phyloP scores from a whole-genome alignment of 2,113 vertebrate genomes.

The Lamprologus callipterus region DNA sequence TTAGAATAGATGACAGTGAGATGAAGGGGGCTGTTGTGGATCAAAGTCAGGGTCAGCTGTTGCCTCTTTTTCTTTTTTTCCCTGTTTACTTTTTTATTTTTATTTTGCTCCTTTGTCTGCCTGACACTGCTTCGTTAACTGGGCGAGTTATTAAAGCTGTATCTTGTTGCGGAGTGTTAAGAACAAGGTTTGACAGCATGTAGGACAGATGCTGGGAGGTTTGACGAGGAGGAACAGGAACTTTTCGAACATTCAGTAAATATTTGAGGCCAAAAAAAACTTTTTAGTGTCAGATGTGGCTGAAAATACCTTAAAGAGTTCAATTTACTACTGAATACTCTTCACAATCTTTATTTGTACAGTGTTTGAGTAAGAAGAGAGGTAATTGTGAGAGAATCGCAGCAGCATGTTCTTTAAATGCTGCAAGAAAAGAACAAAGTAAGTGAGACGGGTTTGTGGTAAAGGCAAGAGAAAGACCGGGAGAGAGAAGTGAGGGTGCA shows the following conservation, averaged over 20 bases:
- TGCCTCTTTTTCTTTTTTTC: constrained; percentile 1
- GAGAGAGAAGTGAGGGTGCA: neutral
- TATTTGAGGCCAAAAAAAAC: neutral
- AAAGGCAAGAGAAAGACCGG: neutral
- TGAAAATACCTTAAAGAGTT: neutral
- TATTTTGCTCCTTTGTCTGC: neutral
- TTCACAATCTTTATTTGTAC: neutral
- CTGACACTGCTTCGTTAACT: neutral
- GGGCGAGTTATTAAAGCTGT: neutral
- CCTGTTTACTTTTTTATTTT: neutral
- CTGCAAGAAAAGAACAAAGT: neutral
- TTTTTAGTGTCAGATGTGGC: neutral
- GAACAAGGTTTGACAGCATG: constrained; percentile 11
- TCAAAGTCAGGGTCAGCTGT: constrained; percentile 44
- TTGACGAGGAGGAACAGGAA: neutral
- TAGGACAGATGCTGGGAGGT: neutral
- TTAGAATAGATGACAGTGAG: neutral
- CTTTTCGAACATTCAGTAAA: neutral
- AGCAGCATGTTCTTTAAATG: neutral
- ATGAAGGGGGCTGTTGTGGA: neutral
- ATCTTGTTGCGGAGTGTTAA: neutral
- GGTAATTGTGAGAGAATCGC: neutral
- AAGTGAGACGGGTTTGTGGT: neutral
- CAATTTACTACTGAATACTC: neutral
- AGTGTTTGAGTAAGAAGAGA: neutral